Base-by-base conservation (phyloP, 2,888 invertebrate species). In the Pseudococcus longispinus region DNA sequence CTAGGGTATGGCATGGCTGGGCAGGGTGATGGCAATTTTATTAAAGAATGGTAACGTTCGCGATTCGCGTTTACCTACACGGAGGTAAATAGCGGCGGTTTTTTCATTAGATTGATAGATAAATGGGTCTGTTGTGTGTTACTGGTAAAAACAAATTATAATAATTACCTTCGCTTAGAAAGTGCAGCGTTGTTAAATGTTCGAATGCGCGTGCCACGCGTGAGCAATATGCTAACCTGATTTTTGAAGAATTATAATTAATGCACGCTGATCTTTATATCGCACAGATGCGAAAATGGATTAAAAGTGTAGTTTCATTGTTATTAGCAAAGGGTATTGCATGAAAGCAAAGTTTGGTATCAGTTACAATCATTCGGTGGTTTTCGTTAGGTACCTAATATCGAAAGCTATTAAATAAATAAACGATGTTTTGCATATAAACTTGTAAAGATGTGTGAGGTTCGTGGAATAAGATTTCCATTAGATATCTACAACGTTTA, bases 211-310 rank as follows among this genome's bases (percentile, higher is more conserved):
- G 74, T 74, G 74, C 74, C 74, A 74, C 32, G 74, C 74, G 74
- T 74, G 74, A 74, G 74, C 74, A 74, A 74, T 74, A 74, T 74
- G 74, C 32, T 74, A 74, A 74, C 74, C 74, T 74, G 74, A 74
- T 74, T 74, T 60, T 74, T 74, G 74, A 74, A n/a, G 32, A 29
- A 74, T 74, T 32, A 32, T 74, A 74, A 74, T 74, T 74, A 74
- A 74, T 74, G 74, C 74, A 2, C 15, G 32, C 15, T 32, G 74
- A 74, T 74, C 74, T 74, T 74, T n/a, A n/a, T 13, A 32, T 74
- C 29, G 13, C 55, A 60, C 18, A 74, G 74, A 74, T 74, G 74
- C 74, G 32, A 74, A 74, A 74, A 74, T 32, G 74, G 32, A 74
- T 74, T 74, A 74, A 32, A 60, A 23, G 60, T 20, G 60, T 60